Conservation (phyloP, 2,113 vertebrate genomes). For the Trematomus loennbergii region DNA sequence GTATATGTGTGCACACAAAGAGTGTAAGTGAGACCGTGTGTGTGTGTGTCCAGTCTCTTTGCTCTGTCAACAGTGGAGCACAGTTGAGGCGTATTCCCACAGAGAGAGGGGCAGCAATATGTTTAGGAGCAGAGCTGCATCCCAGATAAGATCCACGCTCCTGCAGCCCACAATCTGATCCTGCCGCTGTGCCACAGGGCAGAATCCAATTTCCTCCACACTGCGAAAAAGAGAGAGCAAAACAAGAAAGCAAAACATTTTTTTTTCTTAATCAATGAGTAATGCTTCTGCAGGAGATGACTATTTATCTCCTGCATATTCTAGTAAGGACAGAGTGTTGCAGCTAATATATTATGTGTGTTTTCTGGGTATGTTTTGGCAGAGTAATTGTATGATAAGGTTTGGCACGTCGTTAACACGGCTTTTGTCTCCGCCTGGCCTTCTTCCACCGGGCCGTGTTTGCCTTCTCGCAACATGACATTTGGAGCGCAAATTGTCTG, state of each 20-base stretch:
- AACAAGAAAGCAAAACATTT: slow-evolving; percentile 59
- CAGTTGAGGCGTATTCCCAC: slow-evolving; percentile 66
- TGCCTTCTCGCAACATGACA: slow-evolving; percentile 74
- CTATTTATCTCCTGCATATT: slow-evolving; percentile 67
- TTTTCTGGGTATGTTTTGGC: slow-evolving; percentile 39
- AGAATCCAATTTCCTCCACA: slow-evolving; percentile 79
- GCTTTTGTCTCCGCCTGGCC: slow-evolving; percentile 70
- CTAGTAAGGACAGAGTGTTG: slow-evolving; percentile 19
- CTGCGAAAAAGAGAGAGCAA: slow-evolving; percentile 31
- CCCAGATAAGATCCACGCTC: slow-evolving; percentile 72
- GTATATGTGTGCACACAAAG: background rate
- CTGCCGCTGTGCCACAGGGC: slow-evolving; percentile 66
- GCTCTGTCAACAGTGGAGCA: slow-evolving; percentile 53
- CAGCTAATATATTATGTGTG: slow-evolving; percentile 49
- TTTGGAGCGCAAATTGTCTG: slow-evolving; percentile 78
- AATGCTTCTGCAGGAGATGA: slow-evolving; percentile 55
- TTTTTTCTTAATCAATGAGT: slow-evolving; percentile 61
- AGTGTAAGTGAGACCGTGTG: slow-evolving; percentile 10
- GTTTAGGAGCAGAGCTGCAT: slow-evolving; percentile 69
- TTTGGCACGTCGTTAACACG: slow-evolving; percentile 65
- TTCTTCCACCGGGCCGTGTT: slow-evolving; percentile 72
- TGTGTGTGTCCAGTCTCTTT: slow-evolving; percentile 35
- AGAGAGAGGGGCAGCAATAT: slow-evolving; percentile 69
- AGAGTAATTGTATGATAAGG: slow-evolving; percentile 63
- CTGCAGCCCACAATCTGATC: slow-evolving; percentile 77